These are phyloP conservation scores for Poeciliopsis paucimaculata DNA, from an alignment of 2,797 vertebrate species.

Conservation along the genomic window DNA sequence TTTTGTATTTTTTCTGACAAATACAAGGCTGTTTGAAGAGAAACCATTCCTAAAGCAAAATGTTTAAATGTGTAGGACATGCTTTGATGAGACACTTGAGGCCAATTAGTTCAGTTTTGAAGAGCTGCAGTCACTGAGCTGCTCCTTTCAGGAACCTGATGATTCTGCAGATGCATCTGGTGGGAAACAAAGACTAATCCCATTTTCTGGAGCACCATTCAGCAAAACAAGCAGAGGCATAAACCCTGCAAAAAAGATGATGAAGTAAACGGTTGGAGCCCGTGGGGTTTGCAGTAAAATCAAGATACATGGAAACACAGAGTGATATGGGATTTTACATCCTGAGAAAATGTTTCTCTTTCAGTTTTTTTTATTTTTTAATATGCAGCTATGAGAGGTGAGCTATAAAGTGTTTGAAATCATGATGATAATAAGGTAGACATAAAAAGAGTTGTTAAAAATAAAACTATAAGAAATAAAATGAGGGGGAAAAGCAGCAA, in stretches of 20 bases:
- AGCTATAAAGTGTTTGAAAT: not conserved
- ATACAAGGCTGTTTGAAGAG: not conserved
- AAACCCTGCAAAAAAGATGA: not conserved
- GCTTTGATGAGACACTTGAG: slow-evolving; percentile 10
- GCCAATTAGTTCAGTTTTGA: slow-evolving; percentile 6
- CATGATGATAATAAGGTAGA: not conserved
- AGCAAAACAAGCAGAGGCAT: not conserved
- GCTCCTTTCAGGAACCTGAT: not conserved
- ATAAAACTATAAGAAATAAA: not conserved
- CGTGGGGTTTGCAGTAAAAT: not conserved
- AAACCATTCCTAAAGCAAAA: not conserved
- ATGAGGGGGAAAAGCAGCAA: not conserved
- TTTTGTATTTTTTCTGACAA: not conserved
- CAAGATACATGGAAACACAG: not conserved
- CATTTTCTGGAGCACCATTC: not conserved
- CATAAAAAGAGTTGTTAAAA: not conserved
- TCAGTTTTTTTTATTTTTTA: not conserved
- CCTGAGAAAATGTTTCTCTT: not conserved
- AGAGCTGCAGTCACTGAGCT: not conserved
- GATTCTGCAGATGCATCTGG: not conserved
- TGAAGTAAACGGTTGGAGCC: not conserved
- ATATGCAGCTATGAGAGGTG: not conserved
- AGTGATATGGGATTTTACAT: not conserved
- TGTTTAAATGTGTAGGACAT: not conserved
- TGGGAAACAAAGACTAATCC: too few relatives aligned